phyloP scores from a whole-genome alignment of 2,113 vertebrate species.

The Spilogale gracilis region DNA sequence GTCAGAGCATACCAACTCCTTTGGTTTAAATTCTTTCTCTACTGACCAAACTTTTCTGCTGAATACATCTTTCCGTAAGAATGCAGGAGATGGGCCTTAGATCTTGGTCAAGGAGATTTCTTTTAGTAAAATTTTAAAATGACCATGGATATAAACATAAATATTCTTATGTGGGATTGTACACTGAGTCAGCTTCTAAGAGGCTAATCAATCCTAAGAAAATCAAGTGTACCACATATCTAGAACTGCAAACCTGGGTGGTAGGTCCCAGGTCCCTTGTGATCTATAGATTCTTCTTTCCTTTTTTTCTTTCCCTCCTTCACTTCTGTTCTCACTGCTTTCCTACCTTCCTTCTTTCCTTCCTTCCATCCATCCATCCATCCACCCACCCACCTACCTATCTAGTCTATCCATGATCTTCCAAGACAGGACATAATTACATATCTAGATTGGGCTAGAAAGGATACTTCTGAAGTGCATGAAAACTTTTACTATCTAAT shows the following conservation, averaged over 20 bases:
- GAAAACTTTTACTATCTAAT: constrained; percentile 18
- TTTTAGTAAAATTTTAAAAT: constrained; percentile 25
- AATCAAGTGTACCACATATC: neutral
- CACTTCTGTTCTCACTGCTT: neutral
- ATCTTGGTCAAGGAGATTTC: neutral
- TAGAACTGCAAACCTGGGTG: neutral
- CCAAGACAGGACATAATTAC: neutral
- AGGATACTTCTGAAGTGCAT: neutral
- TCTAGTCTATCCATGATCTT: neutral
- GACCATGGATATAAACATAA: neutral
- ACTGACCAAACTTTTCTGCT: neutral
- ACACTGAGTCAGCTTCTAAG: neutral
- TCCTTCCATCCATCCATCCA: too few relatives aligned
- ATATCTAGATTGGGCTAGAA: neutral
- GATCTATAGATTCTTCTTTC: neutral
- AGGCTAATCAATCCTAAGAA: constrained; percentile 23
- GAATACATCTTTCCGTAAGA: neutral
- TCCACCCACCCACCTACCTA: neutral
- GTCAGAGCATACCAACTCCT: neutral
- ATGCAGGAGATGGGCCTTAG: neutral
- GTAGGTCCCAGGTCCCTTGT: neutral
- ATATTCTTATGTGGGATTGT: neutral
- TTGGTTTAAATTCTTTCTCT: neutral
- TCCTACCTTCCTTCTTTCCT: neutral
- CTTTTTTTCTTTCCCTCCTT: neutral